Conservation (phyloP, 1,140 invertebrate genomes). For the Atopsyche davidsoni region DNA sequence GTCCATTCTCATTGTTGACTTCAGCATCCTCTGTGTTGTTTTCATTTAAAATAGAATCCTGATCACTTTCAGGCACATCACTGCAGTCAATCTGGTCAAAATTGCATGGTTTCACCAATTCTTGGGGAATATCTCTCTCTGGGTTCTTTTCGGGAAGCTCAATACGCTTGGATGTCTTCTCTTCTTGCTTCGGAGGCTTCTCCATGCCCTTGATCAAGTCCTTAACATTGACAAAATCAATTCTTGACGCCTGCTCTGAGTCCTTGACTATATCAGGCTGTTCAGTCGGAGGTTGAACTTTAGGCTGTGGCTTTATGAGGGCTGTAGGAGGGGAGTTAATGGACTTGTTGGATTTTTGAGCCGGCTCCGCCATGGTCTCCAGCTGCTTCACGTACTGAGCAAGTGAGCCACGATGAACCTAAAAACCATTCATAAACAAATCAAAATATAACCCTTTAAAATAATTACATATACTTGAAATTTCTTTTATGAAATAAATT, state of each 20-base stretch:
- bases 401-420: slow-evolving; percentile 43
- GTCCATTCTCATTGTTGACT: slow-evolving; percentile 29
- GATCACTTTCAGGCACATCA: slow-evolving; percentile 27
- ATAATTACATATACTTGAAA: no score
- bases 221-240: slow-evolving; percentile 48
- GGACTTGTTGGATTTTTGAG: slow-evolving; percentile 36
- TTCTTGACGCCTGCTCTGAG: slow-evolving; percentile 39
- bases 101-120: slow-evolving; percentile 11
- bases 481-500: no score
- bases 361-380: slow-evolving; percentile 39
- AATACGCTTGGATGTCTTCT: slow-evolving; percentile 39
- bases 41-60: slow-evolving; percentile 1
- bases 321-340: slow-evolving; percentile 32
- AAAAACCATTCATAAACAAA: slow-evolving; percentile 15
- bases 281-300: slow-evolving; percentile 31
- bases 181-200: slow-evolving; percentile 34
- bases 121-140: no score
- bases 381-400: slow-evolving; percentile 41
- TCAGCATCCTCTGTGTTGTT: slow-evolving; percentile 11
- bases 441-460: no score
- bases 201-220: slow-evolving; percentile 49
- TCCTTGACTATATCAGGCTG: slow-evolving; percentile 31
- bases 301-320: slow-evolving; percentile 34
- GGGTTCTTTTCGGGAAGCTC: slow-evolving; percentile 40
- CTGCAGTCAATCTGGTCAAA: slow-evolving; percentile 20